Conservation (phyloP, 1,140 invertebrate species). For the Dysdera silvatica region DNA sequence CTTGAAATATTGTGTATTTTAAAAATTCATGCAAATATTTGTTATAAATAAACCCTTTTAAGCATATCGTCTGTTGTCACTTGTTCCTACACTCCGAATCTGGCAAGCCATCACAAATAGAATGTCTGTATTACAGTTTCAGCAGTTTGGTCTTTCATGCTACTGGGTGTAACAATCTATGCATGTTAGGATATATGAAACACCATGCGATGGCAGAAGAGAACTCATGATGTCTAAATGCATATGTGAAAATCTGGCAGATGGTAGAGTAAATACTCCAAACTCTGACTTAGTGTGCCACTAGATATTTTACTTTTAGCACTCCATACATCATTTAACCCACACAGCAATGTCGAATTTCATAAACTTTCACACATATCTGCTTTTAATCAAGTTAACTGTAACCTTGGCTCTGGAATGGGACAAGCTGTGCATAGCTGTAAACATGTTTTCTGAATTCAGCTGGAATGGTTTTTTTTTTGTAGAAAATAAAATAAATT, state of each 20-base stretch:
- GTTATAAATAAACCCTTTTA: no score
- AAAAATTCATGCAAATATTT: no score
- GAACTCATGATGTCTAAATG: not conserved
- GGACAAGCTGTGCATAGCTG: not conserved
- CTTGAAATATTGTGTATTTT: no score
- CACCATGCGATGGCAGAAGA: not conserved
- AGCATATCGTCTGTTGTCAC: no score
- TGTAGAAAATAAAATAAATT: no score
- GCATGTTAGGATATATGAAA: not conserved
- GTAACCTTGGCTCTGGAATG: constrained; percentile 17
- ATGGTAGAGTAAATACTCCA: not conserved
- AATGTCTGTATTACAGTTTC: no score
- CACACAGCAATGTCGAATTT: no score
- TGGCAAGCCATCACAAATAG: no score
- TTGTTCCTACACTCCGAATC: no score
- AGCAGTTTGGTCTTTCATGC: constrained; percentile 35
- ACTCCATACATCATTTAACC: not conserved
- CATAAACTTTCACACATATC: not conserved
- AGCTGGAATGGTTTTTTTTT: no score
- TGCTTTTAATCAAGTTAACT: not conserved
- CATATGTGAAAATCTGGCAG: not conserved
- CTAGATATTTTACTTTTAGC: not conserved
- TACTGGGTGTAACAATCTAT: constrained; percentile 4
- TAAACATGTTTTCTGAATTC: constrained; percentile 4
- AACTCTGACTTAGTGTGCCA: not conserved